phyloP scores from a whole-genome alignment of 2,888 invertebrate species.

The Drosophila pullipes region DNA sequence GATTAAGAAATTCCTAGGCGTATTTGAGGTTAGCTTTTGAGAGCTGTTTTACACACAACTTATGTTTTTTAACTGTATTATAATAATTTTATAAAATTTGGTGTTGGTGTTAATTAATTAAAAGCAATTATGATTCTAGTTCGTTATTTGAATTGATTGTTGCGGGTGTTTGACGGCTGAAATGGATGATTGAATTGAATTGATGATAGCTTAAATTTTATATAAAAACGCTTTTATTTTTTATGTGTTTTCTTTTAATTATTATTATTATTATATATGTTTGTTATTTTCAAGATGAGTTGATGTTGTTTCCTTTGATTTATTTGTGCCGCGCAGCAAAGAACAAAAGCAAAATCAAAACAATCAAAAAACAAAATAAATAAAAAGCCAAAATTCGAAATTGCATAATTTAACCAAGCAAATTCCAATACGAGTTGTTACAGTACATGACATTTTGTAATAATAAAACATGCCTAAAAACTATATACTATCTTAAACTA shows the following conservation, averaged over 20 bases:
- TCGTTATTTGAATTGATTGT: conserved; percentile 37
- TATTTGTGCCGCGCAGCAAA: conserved; percentile 33
- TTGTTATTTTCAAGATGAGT: conserved; percentile 22
- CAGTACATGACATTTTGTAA: conserved; percentile 72
- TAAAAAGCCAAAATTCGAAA: neutral
- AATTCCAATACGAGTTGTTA: conserved; percentile 45
- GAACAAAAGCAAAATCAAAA: conserved; percentile 7
- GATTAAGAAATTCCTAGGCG: neutral
- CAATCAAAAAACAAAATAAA: conserved; percentile 12
- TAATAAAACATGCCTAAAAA: conserved; percentile 38
- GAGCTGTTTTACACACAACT: conserved; percentile 10
- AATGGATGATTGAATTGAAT: neutral
- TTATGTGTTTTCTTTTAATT: conserved; percentile 28
- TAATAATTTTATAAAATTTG: conserved; percentile 27
- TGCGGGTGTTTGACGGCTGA: conserved; percentile 29
- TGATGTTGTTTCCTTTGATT: conserved; percentile 34
- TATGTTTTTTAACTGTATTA: conserved; percentile 46
- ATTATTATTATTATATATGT: conserved; percentile 14
- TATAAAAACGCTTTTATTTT: conserved; percentile 47
- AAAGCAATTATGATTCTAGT: conserved; percentile 23
- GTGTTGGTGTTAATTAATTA: conserved; percentile 45
- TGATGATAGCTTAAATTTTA: conserved; percentile 27
- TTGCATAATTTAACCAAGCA: conserved; percentile 26
- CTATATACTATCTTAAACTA: conserved; percentile 13
- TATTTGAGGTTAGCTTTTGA: conserved; percentile 26